Evolutionary conservation across 2,797 vertebrate species (phyloP), one percentile per base, ranked within the genome.

Genomic region (Helarctos malayanus): DNA sequence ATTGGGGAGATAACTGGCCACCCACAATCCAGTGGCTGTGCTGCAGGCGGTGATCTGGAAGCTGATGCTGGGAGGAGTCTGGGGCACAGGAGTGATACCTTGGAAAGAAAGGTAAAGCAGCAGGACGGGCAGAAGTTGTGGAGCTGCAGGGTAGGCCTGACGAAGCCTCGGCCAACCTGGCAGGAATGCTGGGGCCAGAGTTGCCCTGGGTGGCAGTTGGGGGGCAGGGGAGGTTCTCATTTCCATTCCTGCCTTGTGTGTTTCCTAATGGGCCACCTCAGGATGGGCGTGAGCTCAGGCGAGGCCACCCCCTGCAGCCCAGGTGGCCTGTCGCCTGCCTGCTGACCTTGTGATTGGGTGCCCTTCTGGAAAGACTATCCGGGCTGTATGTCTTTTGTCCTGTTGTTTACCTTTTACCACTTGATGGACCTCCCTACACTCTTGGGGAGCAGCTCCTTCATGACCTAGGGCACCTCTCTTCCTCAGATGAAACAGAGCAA

Each of bases 221-320:
- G 63, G 7, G n/a, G 3, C 6, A 16, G 32, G 32, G 16, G 32
- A 68, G 16, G n/a, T 35, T 1, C 8, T 73, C 35, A 80, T 15
- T 92, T 57, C 25, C 8, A 12, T 5, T 18, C 3, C 65, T 57
- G 32, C 27, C 25, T 41, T 56, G 11, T 81, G 5, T 10, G 12
- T 27, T 15, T 38, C 19, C 0, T 1, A 32, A n/a, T 16, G 7
- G 7, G 45, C 0, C 27, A 16, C 25, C 41, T 73, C 32, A 1
- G 11, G 69, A 14, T 15, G 15, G 25, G 19, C 12, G 4, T 52
- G 32, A 47, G 49, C 59, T 76, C 23, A 25, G 61, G 10, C 19
- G 87, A 68, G 41, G 10, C 41, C 23, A 10, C 1, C 7, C 27
- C 61, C 45, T 71, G 21, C 7, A 54, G 47, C 35, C 23, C 13